A percentile compares a stretch with the other conserved stretches of the same genome.
These are phyloP conservation scores for Aphodius sticticus DNA, from an alignment of 2,888 invertebrate species.

Conservation along the genomic window DNA sequence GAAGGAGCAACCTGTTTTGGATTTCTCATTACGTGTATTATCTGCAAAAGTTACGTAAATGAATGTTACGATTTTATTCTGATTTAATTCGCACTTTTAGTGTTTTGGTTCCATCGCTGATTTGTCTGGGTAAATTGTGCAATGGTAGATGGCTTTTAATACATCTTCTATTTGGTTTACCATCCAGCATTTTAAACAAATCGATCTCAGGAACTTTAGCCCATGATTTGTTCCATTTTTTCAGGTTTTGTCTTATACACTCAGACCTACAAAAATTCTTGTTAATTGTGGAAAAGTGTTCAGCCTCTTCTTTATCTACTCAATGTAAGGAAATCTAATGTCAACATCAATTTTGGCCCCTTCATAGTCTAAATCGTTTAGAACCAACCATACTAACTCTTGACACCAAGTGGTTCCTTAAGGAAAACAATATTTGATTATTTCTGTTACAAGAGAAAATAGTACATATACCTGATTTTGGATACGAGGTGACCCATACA, in stretches of 20 bases:
- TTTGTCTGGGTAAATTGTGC: slow-evolving; percentile 39
- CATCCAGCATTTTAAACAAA: slow-evolving; percentile 5
- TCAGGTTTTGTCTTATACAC: not conserved
- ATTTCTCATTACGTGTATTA: slow-evolving; percentile 40
- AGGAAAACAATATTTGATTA: too few species aligned
- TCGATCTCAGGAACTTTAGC: not conserved
- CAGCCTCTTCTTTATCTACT: slow-evolving; percentile 61
- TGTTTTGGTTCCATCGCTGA: slow-evolving; percentile 52
- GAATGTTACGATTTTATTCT: not conserved
- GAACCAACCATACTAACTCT: slow-evolving; percentile 73
- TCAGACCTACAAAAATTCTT: not conserved
- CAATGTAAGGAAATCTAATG: slow-evolving; percentile 75
- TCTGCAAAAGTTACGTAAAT: slow-evolving; percentile 37
- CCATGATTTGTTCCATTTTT: not conserved
- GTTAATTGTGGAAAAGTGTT: not conserved
- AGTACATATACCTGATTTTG: slow-evolving; percentile 61
- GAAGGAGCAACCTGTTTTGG: slow-evolving; percentile 41
- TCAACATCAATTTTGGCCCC: slow-evolving; percentile 63
- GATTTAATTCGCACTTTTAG: slow-evolving; percentile 36
- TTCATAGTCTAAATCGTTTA: slow-evolving; percentile 66
- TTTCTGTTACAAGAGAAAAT: not conserved
- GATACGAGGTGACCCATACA: slow-evolving; percentile 62
- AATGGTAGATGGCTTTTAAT: slow-evolving; percentile 43
- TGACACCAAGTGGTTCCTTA: slow-evolving; percentile 79
- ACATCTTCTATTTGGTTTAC: slow-evolving; percentile 24